Conservation (phyloP, 1,140 invertebrate species). For the Tenebrio molitor region DNA sequence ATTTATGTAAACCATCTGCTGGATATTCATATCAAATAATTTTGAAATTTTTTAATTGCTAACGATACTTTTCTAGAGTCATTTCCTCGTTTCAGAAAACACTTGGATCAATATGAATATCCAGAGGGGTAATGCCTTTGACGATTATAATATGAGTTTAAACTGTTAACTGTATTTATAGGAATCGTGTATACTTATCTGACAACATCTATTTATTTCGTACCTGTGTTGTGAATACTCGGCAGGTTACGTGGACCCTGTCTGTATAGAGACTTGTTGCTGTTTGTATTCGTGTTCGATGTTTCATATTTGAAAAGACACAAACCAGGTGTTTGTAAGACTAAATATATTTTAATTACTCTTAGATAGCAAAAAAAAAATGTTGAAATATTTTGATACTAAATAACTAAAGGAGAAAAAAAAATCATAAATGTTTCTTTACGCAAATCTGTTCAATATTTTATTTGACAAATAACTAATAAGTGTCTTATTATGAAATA, state of each 20-base stretch:
- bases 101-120: conserved; percentile 5
- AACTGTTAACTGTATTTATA: conserved; percentile 39
- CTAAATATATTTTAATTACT: conserved; percentile 64
- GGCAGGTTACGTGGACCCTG: conserved; percentile 60
- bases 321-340: conserved; percentile 52
- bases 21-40: conserved; percentile 8
- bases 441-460: conserved; percentile 37
- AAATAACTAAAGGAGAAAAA: conserved; percentile 58
- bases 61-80: not conserved
- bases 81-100: too few species aligned
- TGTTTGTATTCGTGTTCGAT: conserved; percentile 63
- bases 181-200: conserved; percentile 34
- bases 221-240: conserved; percentile 58
- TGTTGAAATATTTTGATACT: conserved; percentile 65
- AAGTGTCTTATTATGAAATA: conserved; percentile 50
- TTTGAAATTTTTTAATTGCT: too few species aligned
- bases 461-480: conserved; percentile 50
- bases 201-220: conserved; percentile 35
- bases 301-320: conserved; percentile 52
- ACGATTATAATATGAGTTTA: conserved; percentile 8
- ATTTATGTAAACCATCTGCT: conserved; percentile 2
- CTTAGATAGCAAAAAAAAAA: conserved; percentile 62
- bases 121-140: conserved; percentile 5
- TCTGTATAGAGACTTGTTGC: conserved; percentile 56
- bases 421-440: conserved; percentile 46